A percentile compares a stretch with the other conserved stretches of the same genome.
Evolutionary conservation across 1,140 invertebrate genomes (phyloP).

Genomic region (Scaptodrosophila lebanonensis): DNA sequence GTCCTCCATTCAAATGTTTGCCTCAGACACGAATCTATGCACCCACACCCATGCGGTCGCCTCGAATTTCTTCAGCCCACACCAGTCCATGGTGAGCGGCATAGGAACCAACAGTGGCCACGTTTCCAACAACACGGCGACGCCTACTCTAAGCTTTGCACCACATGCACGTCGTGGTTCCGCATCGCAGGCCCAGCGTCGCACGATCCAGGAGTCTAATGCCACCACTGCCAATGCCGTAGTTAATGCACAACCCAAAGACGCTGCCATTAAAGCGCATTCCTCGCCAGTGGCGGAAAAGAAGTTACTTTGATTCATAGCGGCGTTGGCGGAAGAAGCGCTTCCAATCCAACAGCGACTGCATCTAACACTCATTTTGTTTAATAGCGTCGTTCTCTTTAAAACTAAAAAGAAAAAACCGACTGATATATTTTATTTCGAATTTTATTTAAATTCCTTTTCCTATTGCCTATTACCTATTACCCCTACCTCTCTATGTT

Average conservation of each 20-base stretch:
- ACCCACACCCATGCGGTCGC: constrained; percentile 1
- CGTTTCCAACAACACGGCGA: neutral
- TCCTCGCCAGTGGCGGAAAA: constrained; percentile 38
- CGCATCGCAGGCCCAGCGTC: constrained; percentile 6
- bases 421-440: constrained; percentile 68
- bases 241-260: neutral
- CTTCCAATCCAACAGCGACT: constrained; percentile 15
- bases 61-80: constrained; percentile 23
- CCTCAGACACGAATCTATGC: constrained; percentile 5
- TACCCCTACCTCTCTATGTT: constrained; percentile 8
- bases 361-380: constrained; percentile 15
- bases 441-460: constrained; percentile 24
- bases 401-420: constrained; percentile 38
- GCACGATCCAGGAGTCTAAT: constrained; percentile 23
- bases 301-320: constrained; percentile 44
- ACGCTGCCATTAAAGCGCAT: too few relatives aligned
- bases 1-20: constrained; percentile 22
- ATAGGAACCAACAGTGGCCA: neutral
- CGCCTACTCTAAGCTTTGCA: too few relatives aligned
- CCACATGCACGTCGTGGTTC: neutral
- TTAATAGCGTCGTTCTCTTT: constrained; percentile 32
- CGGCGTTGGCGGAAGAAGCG: constrained; percentile 8
- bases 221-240: constrained; percentile 6
- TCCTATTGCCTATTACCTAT: constrained; percentile 1
- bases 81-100: constrained; percentile 10